These are phyloP conservation scores for Capromys pilorides DNA, from an alignment of 2,797 vertebrate species.

Conservation along the genomic window DNA sequence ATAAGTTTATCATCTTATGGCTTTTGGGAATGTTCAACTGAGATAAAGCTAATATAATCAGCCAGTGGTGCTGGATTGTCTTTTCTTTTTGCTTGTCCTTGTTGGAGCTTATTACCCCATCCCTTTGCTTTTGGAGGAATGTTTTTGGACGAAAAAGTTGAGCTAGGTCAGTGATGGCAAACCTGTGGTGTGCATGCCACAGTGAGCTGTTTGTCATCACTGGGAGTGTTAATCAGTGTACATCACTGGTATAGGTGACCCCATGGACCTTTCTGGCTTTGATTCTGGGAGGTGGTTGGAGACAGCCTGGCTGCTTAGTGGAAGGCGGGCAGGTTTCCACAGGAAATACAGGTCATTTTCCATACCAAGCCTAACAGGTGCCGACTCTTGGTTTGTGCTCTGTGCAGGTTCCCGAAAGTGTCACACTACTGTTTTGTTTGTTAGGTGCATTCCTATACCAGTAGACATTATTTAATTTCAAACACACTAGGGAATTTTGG, in stretches of 20 bases:
- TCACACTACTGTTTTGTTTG: not conserved
- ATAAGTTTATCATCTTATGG: conserved; percentile 83
- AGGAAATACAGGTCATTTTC: not conserved
- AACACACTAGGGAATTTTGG: not conserved
- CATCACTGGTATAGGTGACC: not conserved
- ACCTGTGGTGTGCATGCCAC: not conserved
- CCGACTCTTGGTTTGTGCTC: not conserved
- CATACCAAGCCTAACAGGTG: not conserved
- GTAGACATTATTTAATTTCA: conserved; percentile 18
- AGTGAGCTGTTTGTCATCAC: not conserved
- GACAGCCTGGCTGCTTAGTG: not conserved
- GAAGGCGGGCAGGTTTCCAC: conserved; percentile 7
- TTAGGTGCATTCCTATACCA: not conserved
- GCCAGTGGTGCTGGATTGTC: not conserved
- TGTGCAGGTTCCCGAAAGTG: not conserved
- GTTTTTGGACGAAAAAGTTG: not conserved
- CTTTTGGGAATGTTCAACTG: not conserved
- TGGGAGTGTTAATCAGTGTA: not conserved
- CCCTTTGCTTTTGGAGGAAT: not conserved
- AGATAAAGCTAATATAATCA: not conserved
- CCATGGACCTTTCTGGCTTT: not conserved
- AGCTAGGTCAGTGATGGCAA: not conserved
- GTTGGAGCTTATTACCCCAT: not conserved
- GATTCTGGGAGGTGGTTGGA: not conserved
- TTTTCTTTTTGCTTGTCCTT: conserved; percentile 11